Base-by-base conservation (phyloP, 2,113 vertebrate species). In the Equus quagga region DNA sequence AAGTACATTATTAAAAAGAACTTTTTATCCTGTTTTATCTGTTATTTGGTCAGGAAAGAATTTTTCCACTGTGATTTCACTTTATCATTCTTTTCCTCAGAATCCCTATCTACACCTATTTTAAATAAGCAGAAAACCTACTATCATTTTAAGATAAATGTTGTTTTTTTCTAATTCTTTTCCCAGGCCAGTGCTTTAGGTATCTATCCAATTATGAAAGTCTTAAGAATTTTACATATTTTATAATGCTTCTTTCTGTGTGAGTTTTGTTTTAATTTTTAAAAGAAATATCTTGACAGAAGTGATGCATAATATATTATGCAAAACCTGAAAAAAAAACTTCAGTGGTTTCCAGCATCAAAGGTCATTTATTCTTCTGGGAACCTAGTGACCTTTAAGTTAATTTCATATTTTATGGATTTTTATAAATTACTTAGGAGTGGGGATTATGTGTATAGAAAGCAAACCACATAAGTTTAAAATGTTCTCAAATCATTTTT, bases 321-420 rank as follows among this genome's bases (percentile, higher is more conserved):
- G 69, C 72, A 97, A 86, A 97, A 98, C 18, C 1, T 89, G 75
- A 33, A 86, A 80, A 85, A 80, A 97, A 95, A 76, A 24, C 85
- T 96, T 92, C n/a, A 46, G 12, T 96, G 97, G 92, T 98, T 98
- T 97, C 82, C 41, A 89, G 18, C 76, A 97, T 86, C 98, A 98
- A 97, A 99, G 94, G 97, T 98, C 94, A 97, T 21, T 87, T 97
- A 98, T 96, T 98, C 85, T 98, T 98, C 94, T 91, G 97, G 97
- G 97, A 97, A 5, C 64, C 49, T 96, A 28, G 36, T 98, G 79
- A 97, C 95, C 95, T 99, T 99, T 98, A 96, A 93, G 98, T 97
- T 97, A 97, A 98, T 98, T 98, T 98, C 78, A 75, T 94, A 8
- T 96, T 98, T 97, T 96, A 98, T 97, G 70, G 84, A 97, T 98